Percentiles rank a stretch among this genome's conserved stretches.
phyloP scores from a whole-genome alignment of 1,140 invertebrate species.

The Pomphorhynchus laevis region DNA sequence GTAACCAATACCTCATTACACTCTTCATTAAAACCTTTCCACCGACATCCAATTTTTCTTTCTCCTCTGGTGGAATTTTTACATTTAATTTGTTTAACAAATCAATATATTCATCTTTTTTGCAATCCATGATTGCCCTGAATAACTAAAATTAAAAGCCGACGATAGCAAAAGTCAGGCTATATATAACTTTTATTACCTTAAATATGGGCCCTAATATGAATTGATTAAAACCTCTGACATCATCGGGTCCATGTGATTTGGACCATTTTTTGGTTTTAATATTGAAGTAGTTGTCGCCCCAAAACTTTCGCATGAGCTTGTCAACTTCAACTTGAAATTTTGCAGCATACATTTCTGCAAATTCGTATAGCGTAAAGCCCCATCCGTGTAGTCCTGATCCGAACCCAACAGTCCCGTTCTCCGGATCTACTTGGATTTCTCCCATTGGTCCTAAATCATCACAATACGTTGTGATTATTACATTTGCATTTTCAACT shows the following conservation, averaged over 20 bases:
- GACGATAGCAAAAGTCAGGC: too few relatives aligned
- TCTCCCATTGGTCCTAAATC: constrained; percentile 92
- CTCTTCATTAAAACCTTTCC: constrained; percentile 20
- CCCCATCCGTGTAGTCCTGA: constrained; percentile 96
- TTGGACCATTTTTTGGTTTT: constrained; percentile 70
- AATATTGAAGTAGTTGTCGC: constrained; percentile 81
- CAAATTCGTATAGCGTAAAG: constrained; percentile 92
- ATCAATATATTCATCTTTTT: constrained; percentile 48
- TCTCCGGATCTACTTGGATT: constrained; percentile 70
- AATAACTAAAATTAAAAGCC: constrained; percentile 47
- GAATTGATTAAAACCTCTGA: constrained; percentile 88
- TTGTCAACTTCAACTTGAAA: constrained; percentile 83
- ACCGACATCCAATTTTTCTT: constrained; percentile 37
- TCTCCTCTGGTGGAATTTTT: constrained; percentile 58
- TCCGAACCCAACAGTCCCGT: constrained; percentile 92
- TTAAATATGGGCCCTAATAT: constrained; percentile 94
- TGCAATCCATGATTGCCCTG: constrained; percentile 82
- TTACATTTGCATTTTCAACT: constrained; percentile 97
- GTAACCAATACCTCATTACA: constrained; percentile 91
- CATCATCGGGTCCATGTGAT: constrained; percentile 42
- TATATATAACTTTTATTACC: too few relatives aligned
- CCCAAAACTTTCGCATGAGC: constrained; percentile 60
- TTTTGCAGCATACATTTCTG: constrained; percentile 89
- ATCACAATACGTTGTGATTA: constrained; percentile 92
- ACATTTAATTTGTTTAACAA: constrained; percentile 41